phyloP scores from a whole-genome alignment of 1,140 invertebrate species.

The Drosophila malerkotliana region DNA sequence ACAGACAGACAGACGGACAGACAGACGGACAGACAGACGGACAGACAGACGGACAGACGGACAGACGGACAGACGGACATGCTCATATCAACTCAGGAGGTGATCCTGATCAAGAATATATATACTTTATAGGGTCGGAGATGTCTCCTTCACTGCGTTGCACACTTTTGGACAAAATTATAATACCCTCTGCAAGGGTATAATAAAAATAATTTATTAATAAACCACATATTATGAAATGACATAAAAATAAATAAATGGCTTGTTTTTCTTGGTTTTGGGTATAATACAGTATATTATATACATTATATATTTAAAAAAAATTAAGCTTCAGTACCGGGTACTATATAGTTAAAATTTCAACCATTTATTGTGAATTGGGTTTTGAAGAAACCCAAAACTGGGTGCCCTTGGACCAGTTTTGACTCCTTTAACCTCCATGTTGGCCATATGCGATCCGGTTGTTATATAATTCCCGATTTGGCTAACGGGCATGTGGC shows the following conservation, averaged over 20 bases:
- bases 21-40: too few relatives aligned
- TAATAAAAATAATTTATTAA: conserved; percentile 82
- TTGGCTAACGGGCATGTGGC: conserved; percentile 21
- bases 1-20: too few relatives aligned
- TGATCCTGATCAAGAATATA: too few relatives aligned
- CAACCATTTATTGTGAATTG: background rate
- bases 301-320: background rate
- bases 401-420: conserved; percentile 13
- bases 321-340: background rate
- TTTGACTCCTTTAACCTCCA: conserved; percentile 35
- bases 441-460: conserved; percentile 25
- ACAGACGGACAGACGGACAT: too few relatives aligned
- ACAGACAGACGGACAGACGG: too few relatives aligned
- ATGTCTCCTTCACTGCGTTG: too few relatives aligned
- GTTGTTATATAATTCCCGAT: conserved; percentile 39
- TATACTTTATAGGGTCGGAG: too few relatives aligned
- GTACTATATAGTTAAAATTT: background rate
- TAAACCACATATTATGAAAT: conserved; percentile 81
- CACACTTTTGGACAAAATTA: too few relatives aligned
- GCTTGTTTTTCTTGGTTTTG: background rate
- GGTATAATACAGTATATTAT: too few relatives aligned
- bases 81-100: too few relatives aligned
- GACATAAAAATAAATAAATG: conserved; percentile 49
- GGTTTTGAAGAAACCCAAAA: background rate
- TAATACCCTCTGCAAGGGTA: too few relatives aligned